Evolutionary conservation across 2,797 vertebrate species (phyloP).

Genomic region (Nannoperca australis): DNA sequence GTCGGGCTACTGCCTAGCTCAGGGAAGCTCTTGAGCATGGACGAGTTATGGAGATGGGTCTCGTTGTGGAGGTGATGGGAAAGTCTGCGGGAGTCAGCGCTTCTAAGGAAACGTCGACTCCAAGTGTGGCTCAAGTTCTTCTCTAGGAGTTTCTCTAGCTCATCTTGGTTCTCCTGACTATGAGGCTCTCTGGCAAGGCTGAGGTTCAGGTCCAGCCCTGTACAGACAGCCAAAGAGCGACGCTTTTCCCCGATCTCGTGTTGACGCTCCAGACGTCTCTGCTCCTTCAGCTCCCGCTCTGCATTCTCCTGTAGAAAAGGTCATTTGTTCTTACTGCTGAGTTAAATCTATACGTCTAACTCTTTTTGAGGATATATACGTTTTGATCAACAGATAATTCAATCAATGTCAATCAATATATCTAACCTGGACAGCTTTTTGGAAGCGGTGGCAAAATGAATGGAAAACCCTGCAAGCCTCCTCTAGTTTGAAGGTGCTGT

Average conservation of each 20-base stretch:
- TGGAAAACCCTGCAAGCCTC: conserved; percentile 87
- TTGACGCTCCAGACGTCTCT: conserved; percentile 84
- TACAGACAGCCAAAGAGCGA: conserved; percentile 84
- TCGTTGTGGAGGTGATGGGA: conserved; percentile 62
- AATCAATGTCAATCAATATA: neutral
- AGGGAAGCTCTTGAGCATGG: conserved; percentile 69
- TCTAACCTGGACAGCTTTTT: conserved; percentile 86
- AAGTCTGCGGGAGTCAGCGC: conserved; percentile 68
- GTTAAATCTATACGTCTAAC: neutral
- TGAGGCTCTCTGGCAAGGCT: conserved; percentile 68
- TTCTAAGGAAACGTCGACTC: conserved; percentile 82
- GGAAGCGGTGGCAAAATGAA: conserved; percentile 86
- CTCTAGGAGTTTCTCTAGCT: conserved; percentile 86
- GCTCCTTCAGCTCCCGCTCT: conserved; percentile 86
- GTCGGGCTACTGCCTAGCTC: conserved; percentile 78
- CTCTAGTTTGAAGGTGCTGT: conserved; percentile 85
- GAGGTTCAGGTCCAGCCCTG: conserved; percentile 72
- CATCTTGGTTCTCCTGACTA: conserved; percentile 76
- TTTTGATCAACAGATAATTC: neutral
- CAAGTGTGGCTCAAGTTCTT: conserved; percentile 83
- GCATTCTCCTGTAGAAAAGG: conserved; percentile 83
- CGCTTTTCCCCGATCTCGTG: conserved; percentile 84
- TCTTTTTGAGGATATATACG: neutral
- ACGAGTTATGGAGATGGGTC: conserved; percentile 32
- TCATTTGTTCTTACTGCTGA: neutral